These are phyloP conservation scores for Pangasianodon hypophthalmus DNA, from an alignment of 2,113 vertebrate genomes.

Conservation along the genomic window DNA sequence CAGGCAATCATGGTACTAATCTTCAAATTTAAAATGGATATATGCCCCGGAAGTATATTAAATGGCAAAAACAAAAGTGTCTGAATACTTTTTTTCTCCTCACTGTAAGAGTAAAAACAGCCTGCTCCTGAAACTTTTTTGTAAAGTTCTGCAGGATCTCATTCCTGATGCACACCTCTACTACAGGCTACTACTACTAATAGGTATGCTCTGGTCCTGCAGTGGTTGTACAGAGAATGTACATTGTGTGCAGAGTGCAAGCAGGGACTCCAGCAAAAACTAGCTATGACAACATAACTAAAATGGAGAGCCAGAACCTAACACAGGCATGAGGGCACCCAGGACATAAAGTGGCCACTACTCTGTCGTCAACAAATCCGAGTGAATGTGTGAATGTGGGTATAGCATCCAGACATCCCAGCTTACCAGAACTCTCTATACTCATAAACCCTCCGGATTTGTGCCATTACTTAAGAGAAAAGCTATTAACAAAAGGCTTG, in stretches of 20 bases:
- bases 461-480: too few relatives aligned
- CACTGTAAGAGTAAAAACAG: neutral
- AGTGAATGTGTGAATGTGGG: too few relatives aligned
- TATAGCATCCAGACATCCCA: too few relatives aligned
- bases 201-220: neutral
- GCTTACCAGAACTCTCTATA: too few relatives aligned
- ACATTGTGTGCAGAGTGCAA: too few relatives aligned
- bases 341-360: too few relatives aligned
- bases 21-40: neutral
- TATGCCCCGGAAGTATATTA: neutral
- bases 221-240: neutral
- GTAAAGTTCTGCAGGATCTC: neutral
- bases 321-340: neutral
- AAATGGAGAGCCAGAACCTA: neutral
- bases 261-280: neutral
- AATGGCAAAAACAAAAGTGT: neutral
- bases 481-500: too few relatives aligned
- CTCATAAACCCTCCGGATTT: too few relatives aligned
- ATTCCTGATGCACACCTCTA: neutral
- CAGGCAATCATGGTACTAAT: neutral
- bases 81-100: neutral
- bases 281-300: neutral
- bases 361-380: too few relatives aligned
- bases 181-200: neutral
- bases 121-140: neutral